Conservation (phyloP, 2,113 vertebrate species). For the Cinclus cinclus region DNA sequence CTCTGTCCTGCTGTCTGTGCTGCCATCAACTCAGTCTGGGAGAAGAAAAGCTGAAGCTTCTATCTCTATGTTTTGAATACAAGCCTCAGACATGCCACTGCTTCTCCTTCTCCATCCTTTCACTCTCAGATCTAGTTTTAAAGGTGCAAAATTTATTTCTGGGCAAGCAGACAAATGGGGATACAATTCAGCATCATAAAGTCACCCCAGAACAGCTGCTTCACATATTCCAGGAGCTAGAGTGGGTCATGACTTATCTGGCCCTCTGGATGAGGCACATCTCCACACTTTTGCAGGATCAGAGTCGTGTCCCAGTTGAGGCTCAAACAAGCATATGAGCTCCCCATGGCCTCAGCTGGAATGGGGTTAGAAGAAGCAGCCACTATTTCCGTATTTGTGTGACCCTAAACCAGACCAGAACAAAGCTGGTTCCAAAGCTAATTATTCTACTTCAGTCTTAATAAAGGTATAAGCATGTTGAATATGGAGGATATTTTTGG, state of each 20-base stretch:
- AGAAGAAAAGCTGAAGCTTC: neutral
- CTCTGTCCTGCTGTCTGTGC: rapidly evolving
- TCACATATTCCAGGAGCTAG: neutral
- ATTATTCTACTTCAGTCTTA: neutral
- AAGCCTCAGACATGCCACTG: neutral
- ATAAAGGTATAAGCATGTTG: neutral
- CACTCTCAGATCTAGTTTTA: neutral
- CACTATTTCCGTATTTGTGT: neutral
- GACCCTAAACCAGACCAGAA: neutral
- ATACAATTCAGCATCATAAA: neutral
- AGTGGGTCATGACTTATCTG: neutral
- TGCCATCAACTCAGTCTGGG: neutral
- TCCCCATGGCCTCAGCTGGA: neutral
- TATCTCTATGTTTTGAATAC: neutral
- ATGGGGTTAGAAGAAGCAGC: neutral
- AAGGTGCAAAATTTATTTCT: neutral
- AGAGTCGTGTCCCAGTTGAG: neutral
- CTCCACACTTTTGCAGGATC: neutral
- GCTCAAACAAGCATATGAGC: rapidly evolving
- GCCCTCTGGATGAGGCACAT: neutral
- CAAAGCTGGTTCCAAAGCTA: neutral
- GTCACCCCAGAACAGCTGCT: neutral
- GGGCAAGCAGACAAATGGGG: neutral
- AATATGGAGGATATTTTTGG: too few species aligned
- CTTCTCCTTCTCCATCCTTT: neutral